Conservation (phyloP, 2,113 vertebrate genomes). For the Drymodes brunneopygia region DNA sequence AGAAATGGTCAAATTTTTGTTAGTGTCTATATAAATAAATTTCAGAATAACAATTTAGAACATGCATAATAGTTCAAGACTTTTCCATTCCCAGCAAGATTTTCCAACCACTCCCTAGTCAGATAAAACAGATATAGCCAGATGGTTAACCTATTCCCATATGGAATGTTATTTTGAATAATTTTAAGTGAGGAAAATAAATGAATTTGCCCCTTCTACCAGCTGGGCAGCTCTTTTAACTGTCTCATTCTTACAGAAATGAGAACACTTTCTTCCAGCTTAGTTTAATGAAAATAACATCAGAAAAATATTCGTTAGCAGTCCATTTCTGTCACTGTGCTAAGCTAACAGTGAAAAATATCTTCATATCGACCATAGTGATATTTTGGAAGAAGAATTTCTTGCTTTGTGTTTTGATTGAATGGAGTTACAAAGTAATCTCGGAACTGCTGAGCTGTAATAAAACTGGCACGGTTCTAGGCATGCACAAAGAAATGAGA, state of each 20-base stretch:
- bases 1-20: not conserved
- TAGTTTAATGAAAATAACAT: not conserved
- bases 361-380: not conserved
- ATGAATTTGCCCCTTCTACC: not conserved
- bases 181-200: not conserved
- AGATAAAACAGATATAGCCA: not conserved
- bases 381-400: not conserved
- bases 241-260: not conserved
- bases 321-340: not conserved
- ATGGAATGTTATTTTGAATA: not conserved
- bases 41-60: not conserved
- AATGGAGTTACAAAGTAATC: not conserved
- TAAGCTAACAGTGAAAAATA: not conserved
- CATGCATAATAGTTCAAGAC: not conserved
- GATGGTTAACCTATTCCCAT: not conserved
- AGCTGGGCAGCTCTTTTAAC: not conserved
- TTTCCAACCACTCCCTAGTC: not conserved
- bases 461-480: not conserved
- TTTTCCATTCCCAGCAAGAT: not conserved
- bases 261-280: not conserved
- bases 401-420: not conserved
- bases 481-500: not conserved
- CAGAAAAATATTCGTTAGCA: not conserved
- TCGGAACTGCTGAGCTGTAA: not conserved
- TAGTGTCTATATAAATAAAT: not conserved